These are phyloP conservation scores for Anarhynchus alexandrinus DNA, from an alignment of 2,113 vertebrate species.

Conservation along the genomic window DNA sequence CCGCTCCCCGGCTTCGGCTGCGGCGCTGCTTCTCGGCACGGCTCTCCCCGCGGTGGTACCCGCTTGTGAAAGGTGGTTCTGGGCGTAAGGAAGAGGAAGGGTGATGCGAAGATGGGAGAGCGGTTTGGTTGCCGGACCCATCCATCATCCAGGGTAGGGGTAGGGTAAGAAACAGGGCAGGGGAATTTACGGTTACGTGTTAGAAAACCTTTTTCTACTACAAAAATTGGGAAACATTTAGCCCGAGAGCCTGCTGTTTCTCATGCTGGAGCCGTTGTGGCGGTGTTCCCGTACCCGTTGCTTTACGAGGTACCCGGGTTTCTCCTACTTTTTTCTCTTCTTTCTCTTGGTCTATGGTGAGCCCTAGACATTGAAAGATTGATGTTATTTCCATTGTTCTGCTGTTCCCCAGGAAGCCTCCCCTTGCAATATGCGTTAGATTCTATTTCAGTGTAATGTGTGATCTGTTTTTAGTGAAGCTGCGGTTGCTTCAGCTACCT, in stretches of 20 bases:
- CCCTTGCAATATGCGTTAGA: neutral
- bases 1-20: rapidly evolving
- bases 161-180: neutral
- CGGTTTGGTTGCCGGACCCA: neutral
- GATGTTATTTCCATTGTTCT: neutral
- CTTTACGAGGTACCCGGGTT: neutral
- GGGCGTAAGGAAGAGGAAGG: neutral
- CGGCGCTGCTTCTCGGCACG: rapidly evolving
- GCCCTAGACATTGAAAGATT: neutral
- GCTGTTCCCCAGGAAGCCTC: neutral
- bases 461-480: neutral
- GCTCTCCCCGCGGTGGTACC: rapidly evolving
- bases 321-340: neutral
- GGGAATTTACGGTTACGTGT: rapidly evolving
- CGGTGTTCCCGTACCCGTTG: neutral
- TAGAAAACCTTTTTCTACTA: neutral
- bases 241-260: neutral
- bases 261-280: neutral
- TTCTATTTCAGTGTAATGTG: neutral
- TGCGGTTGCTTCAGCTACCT: neutral
- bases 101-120: neutral
- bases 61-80: rapidly evolving
- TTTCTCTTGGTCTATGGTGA: neutral
- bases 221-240: neutral
- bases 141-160: too few relatives aligned